Evolutionary conservation across 2,113 vertebrate genomes (phyloP).

Genomic region (Zosterops japonicus): DNA sequence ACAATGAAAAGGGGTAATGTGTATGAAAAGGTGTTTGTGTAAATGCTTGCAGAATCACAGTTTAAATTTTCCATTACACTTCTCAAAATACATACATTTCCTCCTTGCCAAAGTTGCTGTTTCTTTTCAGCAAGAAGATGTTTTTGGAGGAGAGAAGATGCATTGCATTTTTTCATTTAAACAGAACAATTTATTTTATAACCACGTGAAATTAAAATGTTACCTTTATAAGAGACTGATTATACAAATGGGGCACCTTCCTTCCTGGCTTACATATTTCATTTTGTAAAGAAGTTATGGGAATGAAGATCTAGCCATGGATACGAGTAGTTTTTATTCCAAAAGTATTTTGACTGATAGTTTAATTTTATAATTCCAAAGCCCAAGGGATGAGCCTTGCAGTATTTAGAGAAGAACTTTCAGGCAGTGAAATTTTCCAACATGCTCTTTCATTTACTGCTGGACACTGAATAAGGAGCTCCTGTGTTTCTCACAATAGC

Average conservation of each 20-base stretch:
- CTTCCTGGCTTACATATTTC: neutral
- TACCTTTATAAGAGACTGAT: neutral
- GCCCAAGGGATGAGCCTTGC: neutral
- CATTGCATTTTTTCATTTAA: neutral
- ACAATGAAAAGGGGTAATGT: neutral
- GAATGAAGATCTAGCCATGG: neutral
- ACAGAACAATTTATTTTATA: neutral
- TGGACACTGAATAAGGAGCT: slow-evolving; percentile 31
- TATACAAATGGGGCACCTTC: neutral
- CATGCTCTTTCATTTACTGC: neutral
- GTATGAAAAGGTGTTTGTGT: neutral
- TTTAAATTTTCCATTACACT: neutral
- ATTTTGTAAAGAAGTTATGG: neutral
- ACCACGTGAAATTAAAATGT: neutral
- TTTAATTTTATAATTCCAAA: neutral
- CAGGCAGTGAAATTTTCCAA: neutral
- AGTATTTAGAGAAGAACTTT: neutral
- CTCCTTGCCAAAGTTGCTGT: neutral
- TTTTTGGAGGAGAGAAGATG: neutral
- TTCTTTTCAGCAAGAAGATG: neutral
- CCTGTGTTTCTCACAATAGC: slow-evolving; percentile 40
- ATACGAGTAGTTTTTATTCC: neutral
- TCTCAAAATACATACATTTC: neutral
- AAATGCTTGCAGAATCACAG: neutral
- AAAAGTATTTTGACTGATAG: neutral